phyloP scores from a whole-genome alignment of 1,140 invertebrate species.

The Helicoverpa armigera region DNA sequence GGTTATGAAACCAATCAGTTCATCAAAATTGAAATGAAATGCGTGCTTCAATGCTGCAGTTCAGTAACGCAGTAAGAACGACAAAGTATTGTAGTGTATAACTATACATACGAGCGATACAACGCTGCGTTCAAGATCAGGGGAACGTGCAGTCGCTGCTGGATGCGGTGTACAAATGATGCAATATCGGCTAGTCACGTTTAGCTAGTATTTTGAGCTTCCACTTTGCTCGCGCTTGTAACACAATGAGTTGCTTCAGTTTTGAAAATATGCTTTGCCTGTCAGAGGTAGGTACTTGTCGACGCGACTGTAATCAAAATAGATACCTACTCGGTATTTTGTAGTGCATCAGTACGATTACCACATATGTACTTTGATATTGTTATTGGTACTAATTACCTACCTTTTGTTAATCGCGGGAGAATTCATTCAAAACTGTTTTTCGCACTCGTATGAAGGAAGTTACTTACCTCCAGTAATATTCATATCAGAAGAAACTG shows the following conservation, averaged over 20 bases:
- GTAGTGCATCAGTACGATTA: too few species aligned
- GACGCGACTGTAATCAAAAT: background rate
- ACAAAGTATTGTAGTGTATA: constrained; percentile 23
- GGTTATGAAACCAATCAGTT: background rate
- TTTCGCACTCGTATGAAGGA: too few species aligned
- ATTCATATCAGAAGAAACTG: too few species aligned
- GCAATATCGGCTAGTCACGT: constrained; percentile 74
- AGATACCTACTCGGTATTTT: background rate
- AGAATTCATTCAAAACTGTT: too few species aligned
- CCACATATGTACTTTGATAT: too few species aligned
- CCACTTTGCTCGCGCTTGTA: constrained; percentile 59
- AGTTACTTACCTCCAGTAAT: too few species aligned
- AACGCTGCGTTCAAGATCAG: constrained; percentile 26
- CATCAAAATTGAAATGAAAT: constrained; percentile 6
- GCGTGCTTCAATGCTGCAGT: background rate
- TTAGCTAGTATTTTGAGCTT: constrained; percentile 68
- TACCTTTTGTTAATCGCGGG: too few species aligned
- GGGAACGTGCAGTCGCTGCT: constrained; percentile 19
- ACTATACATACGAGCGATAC: constrained; percentile 9
- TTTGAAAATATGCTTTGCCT: constrained; percentile 19
- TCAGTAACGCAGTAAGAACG: background rate
- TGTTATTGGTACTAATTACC: too few species aligned
- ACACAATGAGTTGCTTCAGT: constrained; percentile 53
- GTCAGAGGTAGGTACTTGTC: background rate
- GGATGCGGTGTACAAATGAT: constrained; percentile 57